Percentiles rank a stretch among this genome's conserved stretches.
Evolutionary conservation across 2,113 vertebrate genomes (phyloP).

Genomic region (Myiagra hebetior): DNA sequence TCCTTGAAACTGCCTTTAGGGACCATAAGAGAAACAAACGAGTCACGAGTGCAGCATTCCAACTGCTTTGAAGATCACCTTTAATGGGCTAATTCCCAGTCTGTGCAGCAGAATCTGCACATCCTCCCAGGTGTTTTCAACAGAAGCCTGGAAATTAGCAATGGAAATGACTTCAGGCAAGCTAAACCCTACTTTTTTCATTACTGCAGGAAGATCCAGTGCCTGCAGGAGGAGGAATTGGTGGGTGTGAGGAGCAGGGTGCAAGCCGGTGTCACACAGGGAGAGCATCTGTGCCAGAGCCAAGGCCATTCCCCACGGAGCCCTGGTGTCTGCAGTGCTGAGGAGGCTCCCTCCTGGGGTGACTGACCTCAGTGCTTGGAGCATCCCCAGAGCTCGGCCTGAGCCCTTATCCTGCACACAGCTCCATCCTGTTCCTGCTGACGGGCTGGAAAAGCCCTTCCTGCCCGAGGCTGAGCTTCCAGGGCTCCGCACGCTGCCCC

Average conservation of each 20-base stretch:
- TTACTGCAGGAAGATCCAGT: neutral
- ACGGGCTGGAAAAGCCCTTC: neutral
- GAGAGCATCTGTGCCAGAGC: neutral
- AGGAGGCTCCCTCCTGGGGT: neutral
- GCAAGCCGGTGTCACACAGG: neutral
- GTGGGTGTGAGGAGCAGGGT: neutral
- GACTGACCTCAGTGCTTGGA: neutral
- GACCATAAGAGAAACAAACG: neutral
- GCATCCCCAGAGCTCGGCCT: neutral
- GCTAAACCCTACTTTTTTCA: neutral
- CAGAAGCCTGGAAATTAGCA: slow-evolving; percentile 9
- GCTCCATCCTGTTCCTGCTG: neutral
- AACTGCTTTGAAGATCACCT: slow-evolving; percentile 14
- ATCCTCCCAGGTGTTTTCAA: neutral
- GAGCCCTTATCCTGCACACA: neutral
- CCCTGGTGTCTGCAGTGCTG: neutral
- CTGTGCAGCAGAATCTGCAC: neutral
- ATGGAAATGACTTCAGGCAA: neutral
- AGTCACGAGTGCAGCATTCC: neutral
- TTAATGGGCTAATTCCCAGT: neutral
- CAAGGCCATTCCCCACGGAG: neutral
- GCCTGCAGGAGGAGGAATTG: neutral
- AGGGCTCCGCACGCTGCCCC: neutral
- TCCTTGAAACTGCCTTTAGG: neutral
- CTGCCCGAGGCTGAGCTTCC: neutral